Percentiles rank a stretch among this genome's conserved stretches.
Conservation (phyloP, 1,140 invertebrate genomes). For the Trissolcus basalis region DNA sequence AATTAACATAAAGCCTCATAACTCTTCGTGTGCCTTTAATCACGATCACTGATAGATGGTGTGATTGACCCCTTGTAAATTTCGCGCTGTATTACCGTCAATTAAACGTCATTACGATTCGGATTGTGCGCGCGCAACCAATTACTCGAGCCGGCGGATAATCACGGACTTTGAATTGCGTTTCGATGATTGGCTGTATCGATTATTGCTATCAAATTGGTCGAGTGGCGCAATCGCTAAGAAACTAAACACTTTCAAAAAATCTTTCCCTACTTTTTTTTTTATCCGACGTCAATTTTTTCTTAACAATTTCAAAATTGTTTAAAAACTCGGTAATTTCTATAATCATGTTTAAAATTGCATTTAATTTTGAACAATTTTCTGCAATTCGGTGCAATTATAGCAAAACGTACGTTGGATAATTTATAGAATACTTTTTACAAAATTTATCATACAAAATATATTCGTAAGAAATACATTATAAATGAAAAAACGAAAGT, state of each 20-base stretch:
- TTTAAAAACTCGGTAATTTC: too few species aligned
- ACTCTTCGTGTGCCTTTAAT: slow-evolving; percentile 34
- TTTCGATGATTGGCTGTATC: slow-evolving; percentile 47
- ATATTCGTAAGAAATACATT: too few species aligned
- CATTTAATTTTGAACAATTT: slow-evolving; percentile 19
- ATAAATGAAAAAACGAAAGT: too few species aligned
- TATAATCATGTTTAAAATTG: slow-evolving; percentile 5
- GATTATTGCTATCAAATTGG: slow-evolving; percentile 39
- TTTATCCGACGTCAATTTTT: too few species aligned
- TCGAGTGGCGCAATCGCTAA: slow-evolving; percentile 19
- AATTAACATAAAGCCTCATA: slow-evolving; percentile 41
- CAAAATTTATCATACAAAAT: not conserved
- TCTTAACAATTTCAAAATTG: too few species aligned
- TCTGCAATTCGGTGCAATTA: slow-evolving; percentile 18
- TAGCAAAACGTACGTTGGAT: not conserved
- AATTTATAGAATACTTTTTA: not conserved
- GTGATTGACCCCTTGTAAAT: slow-evolving; percentile 50
- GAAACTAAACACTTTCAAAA: slow-evolving; percentile 11
- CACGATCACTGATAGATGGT: slow-evolving; percentile 35
- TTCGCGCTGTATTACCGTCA: slow-evolving; percentile 65
- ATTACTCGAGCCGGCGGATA: slow-evolving; percentile 57
- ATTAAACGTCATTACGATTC: slow-evolving; percentile 71
- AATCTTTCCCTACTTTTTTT: not conserved
- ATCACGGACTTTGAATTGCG: slow-evolving; percentile 35
- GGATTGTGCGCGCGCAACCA: slow-evolving; percentile 62